Conservation (phyloP, 2,888 invertebrate genomes). For the Laothoe populi region DNA sequence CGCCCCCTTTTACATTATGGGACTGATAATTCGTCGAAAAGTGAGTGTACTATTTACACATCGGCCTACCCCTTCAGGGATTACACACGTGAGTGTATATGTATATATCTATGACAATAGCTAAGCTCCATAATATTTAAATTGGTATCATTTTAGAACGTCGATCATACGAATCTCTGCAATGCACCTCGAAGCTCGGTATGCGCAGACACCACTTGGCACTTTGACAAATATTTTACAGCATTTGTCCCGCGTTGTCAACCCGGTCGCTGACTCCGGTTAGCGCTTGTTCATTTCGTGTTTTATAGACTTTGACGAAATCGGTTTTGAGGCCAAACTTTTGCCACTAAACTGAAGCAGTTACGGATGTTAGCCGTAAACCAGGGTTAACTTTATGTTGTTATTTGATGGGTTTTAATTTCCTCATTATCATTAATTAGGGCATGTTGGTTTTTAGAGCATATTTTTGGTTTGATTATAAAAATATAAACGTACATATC, state of each 20-base stretch:
- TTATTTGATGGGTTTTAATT: conserved; percentile 47
- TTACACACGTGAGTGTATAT: too few species aligned
- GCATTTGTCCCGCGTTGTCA: conserved; percentile 68
- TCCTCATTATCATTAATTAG: conserved; percentile 51
- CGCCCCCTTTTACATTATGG: too few species aligned
- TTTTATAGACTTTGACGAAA: conserved; percentile 33
- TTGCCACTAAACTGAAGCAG: conserved; percentile 33
- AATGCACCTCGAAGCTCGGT: conserved; percentile 31
- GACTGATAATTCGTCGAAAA: too few species aligned
- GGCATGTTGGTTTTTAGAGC: conserved; percentile 40
- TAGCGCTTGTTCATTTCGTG: conserved; percentile 43
- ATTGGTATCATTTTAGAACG: not conserved
- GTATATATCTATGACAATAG: too few species aligned
- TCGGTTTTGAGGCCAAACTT: conserved; percentile 38
- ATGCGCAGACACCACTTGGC: conserved; percentile 58
- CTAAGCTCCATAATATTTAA: not conserved
- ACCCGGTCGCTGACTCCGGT: conserved; percentile 64
- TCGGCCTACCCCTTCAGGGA: too few species aligned
- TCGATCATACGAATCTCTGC: conserved; percentile 25
- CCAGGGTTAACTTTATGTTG: conserved; percentile 37
- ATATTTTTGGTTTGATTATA: conserved; percentile 26
- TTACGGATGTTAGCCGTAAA: conserved; percentile 6
- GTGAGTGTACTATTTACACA: too few species aligned
- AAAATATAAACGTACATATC: conserved; percentile 15
- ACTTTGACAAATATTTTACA: conserved; percentile 74